These are phyloP conservation scores for Ciconia boyciana DNA, from an alignment of 2,113 vertebrate genomes.

Conservation along the genomic window DNA sequence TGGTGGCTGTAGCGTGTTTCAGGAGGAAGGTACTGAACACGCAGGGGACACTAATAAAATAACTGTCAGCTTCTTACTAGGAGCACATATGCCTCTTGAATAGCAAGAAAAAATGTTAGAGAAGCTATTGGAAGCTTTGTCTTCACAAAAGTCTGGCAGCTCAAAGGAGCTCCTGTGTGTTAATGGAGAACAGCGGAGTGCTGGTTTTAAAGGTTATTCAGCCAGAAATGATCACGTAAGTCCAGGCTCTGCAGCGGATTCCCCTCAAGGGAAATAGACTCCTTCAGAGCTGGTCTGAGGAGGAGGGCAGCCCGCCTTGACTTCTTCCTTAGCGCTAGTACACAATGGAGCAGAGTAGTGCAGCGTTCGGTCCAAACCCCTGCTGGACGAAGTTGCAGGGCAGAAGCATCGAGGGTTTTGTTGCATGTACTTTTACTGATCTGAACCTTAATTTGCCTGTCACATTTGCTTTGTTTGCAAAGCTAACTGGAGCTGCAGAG, in stretches of 20 bases:
- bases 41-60: not conserved
- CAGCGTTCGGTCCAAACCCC: fast-evolving
- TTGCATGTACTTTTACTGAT: not conserved
- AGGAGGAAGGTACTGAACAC: not conserved
- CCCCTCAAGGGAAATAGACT: not conserved
- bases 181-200: not conserved
- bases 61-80: not conserved
- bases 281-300: not conserved
- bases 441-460: slow-evolving; percentile 11
- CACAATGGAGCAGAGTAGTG: not conserved
- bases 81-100: not conserved
- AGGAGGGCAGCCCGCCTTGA: not conserved
- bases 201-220: slow-evolving; percentile 34
- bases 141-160: not conserved
- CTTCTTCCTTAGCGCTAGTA: not conserved
- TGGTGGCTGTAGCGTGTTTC: not conserved
- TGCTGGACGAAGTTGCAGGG: not conserved
- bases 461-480: not conserved
- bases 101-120: not conserved
- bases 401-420: not conserved
- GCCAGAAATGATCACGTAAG: not conserved
- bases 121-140: not conserved
- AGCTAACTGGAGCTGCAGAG: slow-evolving; percentile 24
- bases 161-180: not conserved
- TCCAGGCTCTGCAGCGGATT: not conserved